Evolutionary conservation across 2,888 invertebrate genomes (phyloP).

Genomic region (Aspidiotus destructor): DNA sequence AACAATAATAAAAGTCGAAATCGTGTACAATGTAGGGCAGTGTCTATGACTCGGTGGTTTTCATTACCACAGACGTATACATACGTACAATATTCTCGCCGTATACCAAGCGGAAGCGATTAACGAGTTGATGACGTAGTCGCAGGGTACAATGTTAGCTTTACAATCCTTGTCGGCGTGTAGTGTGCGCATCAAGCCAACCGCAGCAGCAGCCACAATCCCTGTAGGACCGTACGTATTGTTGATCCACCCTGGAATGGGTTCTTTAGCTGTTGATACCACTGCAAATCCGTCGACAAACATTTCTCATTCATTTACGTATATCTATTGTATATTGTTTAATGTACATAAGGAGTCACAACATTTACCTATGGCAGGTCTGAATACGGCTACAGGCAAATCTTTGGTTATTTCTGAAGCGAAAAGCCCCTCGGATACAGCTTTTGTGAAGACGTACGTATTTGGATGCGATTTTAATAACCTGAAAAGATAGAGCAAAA

Average conservation of each 20-base stretch:
- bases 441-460: slow-evolving; percentile 86
- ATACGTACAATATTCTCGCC: slow-evolving; percentile 39
- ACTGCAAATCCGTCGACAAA: slow-evolving; percentile 36
- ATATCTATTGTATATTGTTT: no score
- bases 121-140: slow-evolving; percentile 53
- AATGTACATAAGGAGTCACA: no score
- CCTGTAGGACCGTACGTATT: slow-evolving; percentile 60
- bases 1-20: no score
- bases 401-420: slow-evolving; percentile 51
- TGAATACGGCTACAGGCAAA: slow-evolving; percentile 68
- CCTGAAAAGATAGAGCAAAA: slow-evolving; percentile 21
- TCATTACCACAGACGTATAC: no score
- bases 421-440: slow-evolving; percentile 70
- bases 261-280: slow-evolving; percentile 43
- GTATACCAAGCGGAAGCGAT: slow-evolving; percentile 51
- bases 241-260: slow-evolving; percentile 55
- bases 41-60: no score
- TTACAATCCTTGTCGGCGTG: slow-evolving; percentile 46
- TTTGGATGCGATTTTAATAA: slow-evolving; percentile 64
- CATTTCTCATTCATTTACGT: no score
- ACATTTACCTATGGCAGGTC: slow-evolving; percentile 69
- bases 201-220: slow-evolving; percentile 45
- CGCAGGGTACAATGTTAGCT: slow-evolving; percentile 61
- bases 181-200: slow-evolving; percentile 54
- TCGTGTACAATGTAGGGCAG: no score